Conservation (phyloP, 2,797 vertebrate species). For the Pangasius djambal region DNA sequence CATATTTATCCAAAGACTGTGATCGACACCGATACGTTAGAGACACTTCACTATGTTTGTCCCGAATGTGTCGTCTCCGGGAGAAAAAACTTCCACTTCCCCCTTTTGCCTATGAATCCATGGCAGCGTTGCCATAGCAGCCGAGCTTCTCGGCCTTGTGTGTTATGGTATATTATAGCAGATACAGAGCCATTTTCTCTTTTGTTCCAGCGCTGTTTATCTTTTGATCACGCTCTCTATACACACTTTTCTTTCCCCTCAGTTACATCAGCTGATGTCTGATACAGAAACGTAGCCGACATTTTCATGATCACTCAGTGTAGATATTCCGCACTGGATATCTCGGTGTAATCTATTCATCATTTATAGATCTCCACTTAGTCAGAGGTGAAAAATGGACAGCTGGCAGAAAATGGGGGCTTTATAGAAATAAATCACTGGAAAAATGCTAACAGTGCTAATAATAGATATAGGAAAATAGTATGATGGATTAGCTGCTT, state of each 20-base stretch:
- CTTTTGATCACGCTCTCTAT: slow-evolving; percentile 1
- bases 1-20: slow-evolving; percentile 27
- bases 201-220: slow-evolving; percentile 18
- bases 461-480: not conserved
- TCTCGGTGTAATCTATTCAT: not conserved
- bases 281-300: not conserved
- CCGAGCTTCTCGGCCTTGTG: slow-evolving; percentile 61
- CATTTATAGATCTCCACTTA: not conserved
- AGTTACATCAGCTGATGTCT: not conserved
- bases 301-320: not conserved
- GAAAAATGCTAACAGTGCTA: not conserved
- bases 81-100: slow-evolving; percentile 51
- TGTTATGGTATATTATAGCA: slow-evolving; percentile 66
- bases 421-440: not conserved
- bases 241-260: not conserved
- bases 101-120: slow-evolving; percentile 44
- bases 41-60: slow-evolving; percentile 42
- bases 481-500: not conserved
- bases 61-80: slow-evolving; percentile 46
- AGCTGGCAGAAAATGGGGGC: not conserved
- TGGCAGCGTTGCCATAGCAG: slow-evolving; percentile 77
- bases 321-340: not conserved
- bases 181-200: slow-evolving; percentile 47
- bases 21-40: slow-evolving; percentile 36
- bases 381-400: not conserved